These are phyloP conservation scores for Nicator chloris DNA, from an alignment of 2,113 vertebrate species.

Conservation along the genomic window DNA sequence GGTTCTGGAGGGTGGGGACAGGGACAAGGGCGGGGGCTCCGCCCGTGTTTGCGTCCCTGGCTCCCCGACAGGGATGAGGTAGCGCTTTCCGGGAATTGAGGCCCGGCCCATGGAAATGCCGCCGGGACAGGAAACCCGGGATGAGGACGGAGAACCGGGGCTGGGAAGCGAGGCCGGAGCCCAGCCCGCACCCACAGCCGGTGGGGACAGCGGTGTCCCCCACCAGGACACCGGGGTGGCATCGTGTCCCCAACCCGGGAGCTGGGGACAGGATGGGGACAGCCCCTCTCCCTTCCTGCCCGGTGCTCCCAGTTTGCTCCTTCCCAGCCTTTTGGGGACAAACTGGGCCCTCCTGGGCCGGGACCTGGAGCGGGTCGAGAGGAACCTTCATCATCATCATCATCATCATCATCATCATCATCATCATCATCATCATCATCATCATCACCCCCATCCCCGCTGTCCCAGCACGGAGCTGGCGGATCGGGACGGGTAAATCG, in stretches of 20 bases:
- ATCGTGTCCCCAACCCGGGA: rapidly evolving
- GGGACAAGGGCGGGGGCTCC: background rate
- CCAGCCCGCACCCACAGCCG: background rate
- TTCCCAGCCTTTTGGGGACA: background rate
- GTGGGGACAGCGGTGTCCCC: background rate
- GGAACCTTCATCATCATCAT: background rate
- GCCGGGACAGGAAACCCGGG: background rate
- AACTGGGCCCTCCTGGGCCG: background rate
- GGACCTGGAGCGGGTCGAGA: too few species aligned
- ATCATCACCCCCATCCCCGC: rapidly evolving
- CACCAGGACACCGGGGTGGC: rapidly evolving
- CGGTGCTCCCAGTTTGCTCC: background rate
- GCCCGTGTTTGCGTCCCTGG: slow-evolving; percentile 41
- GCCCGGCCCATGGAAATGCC: background rate
- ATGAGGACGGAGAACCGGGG: background rate
- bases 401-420: background rate
- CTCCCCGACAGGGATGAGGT: slow-evolving; percentile 21
- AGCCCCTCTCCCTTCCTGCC: background rate
- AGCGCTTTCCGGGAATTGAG: slow-evolving; percentile 55
- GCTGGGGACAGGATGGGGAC: background rate
- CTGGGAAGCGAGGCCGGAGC: background rate
- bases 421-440: background rate
- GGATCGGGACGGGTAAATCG: too few species aligned
- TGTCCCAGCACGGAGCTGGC: rapidly evolving
- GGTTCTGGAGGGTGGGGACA: background rate